Base-by-base conservation (phyloP, 2,797 vertebrate genomes). In the Sarcophilus harrisii region DNA sequence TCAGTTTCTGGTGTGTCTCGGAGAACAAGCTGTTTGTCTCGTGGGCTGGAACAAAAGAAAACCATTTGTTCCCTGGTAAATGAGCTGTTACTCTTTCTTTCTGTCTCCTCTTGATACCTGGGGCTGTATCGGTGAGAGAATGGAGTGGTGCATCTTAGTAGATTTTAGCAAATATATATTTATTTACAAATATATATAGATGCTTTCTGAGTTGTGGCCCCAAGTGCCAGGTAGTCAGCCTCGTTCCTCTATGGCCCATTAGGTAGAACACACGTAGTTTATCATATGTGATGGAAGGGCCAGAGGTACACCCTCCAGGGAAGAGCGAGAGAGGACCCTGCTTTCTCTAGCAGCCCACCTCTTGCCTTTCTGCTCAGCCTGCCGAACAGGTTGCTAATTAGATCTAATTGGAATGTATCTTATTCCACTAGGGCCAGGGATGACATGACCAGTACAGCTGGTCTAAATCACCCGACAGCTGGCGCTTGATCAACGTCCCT, bases 11-110 rank as follows among this genome's bases (percentile, higher is more conserved):
- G 57, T 0, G 16, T 93, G 93, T 92, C 55, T 89, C 91, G 93
- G 93, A 93, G 58, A 87, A 28, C 27, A 21, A 38, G 21, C n/a
- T 92, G 60, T 97, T 96, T 95, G 95, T 92, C 96, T 93, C 92
- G 11, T 49, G 73, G 73, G 54, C 28, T 91, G 91, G 92, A 58
- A 94, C 54, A 38, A 95, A 97, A 95, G 91, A 94, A 94, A 90
- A 45, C 94, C 96, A 97, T 98, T 97, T 97, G 94, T 98, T 93
- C 94, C 89, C 92, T 97, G 97, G 95, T 97, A 97, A 98, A 98
- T 98, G 97, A 98, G 96, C 96, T 98, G 97, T 97, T 97, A 45
- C 95, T 73, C 2, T 89, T 55, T 0, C 0, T 92, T 94, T 93
- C 90, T 93, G 66, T 93, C 96, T 52, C 57, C 54, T 45, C 73